A percentile compares a stretch with the other conserved stretches of the same genome.
These are phyloP conservation scores for Trachymyrmex cornetzi DNA, from an alignment of 1,140 invertebrate genomes.

Conservation along the genomic window DNA sequence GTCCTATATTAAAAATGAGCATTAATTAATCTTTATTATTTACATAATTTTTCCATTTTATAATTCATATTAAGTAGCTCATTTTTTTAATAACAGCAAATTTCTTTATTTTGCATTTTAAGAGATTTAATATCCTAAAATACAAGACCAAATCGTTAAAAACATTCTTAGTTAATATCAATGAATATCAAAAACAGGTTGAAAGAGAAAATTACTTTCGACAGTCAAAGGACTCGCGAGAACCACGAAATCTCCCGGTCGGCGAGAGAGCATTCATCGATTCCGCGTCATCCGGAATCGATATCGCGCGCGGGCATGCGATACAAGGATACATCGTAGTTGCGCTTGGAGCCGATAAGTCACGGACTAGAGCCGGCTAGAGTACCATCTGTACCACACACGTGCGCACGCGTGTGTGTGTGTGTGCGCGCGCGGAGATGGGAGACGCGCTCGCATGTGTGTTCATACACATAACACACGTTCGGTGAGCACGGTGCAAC, in stretches of 20 bases:
- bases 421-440: background rate
- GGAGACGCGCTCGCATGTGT: conserved; percentile 23
- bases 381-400: conserved; percentile 65
- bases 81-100: background rate
- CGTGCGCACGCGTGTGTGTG: background rate
- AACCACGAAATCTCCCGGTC: conserved; percentile 15
- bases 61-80: background rate
- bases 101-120: background rate
- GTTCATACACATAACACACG: conserved; percentile 10
- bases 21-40: background rate
- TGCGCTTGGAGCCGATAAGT: conserved; percentile 81
- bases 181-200: background rate
- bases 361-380: conserved; percentile 76
- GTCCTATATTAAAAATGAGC: background rate
- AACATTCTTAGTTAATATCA: background rate
- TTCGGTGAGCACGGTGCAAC: conserved; percentile 17
- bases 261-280: conserved; percentile 61
- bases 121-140: background rate
- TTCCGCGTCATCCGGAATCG: conserved; percentile 70
- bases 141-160: background rate
- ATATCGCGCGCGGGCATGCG: conserved; percentile 46
- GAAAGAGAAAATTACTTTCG: background rate
- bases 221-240: background rate
- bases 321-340: conserved; percentile 77
- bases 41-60: background rate